Percentiles rank a stretch among this genome's conserved stretches.
Conservation (phyloP, 2,888 invertebrate species). For the Petrolisthes manimaculis region DNA sequence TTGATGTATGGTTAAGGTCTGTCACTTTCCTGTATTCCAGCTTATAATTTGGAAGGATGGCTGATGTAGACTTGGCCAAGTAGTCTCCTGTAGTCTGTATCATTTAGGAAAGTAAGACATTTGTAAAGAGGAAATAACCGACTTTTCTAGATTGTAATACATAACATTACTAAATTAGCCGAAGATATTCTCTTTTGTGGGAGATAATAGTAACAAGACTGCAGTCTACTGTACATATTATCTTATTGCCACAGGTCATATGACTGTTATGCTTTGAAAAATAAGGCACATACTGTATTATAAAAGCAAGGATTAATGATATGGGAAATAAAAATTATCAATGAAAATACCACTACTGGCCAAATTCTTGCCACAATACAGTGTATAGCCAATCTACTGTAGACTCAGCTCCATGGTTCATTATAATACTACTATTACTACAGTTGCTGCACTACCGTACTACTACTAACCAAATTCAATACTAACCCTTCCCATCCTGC, state of each 20-base stretch:
- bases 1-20: slow-evolving; percentile 79
- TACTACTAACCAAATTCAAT: neutral
- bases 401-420: neutral
- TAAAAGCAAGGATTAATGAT: neutral
- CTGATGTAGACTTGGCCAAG: slow-evolving; percentile 14
- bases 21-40: slow-evolving; percentile 78
- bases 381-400: neutral
- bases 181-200: too few relatives aligned
- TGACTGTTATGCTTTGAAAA: too few relatives aligned
- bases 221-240: neutral
- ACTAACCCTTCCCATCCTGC: slow-evolving; percentile 14
- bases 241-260: neutral
- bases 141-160: neutral
- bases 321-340: too few relatives aligned
- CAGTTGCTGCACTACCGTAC: slow-evolving; percentile 3
- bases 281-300: too few relatives aligned
- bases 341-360: too few relatives aligned
- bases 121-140: neutral
- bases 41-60: slow-evolving; percentile 69
- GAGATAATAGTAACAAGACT: neutral
- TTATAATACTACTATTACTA: neutral
- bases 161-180: too few relatives aligned
- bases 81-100: slow-evolving; percentile 48
- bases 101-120: neutral
- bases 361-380: too few relatives aligned